phyloP scores from a whole-genome alignment of 2,113 vertebrate species.

The Salvelinus alpinus region DNA sequence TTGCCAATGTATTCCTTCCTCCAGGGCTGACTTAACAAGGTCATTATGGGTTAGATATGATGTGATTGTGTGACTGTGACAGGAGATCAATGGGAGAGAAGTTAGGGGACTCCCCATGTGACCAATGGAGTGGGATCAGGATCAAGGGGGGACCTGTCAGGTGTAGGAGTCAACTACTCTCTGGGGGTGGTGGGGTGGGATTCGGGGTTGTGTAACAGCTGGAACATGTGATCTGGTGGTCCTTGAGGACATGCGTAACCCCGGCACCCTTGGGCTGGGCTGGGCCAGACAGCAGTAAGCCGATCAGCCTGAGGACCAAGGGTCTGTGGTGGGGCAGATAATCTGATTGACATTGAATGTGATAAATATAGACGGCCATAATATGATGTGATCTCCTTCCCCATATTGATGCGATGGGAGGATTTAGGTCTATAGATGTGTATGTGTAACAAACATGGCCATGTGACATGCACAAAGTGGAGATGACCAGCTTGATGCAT shows the following conservation, averaged over 20 bases:
- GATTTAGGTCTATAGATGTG: slow-evolving; percentile 47
- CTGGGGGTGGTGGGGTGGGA: background rate
- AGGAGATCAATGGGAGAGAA: slow-evolving; percentile 46
- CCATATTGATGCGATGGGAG: slow-evolving; percentile 48
- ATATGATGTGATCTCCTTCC: slow-evolving; percentile 54
- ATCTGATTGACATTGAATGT: slow-evolving; percentile 56
- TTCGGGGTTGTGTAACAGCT: background rate
- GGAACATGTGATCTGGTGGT: slow-evolving; percentile 37
- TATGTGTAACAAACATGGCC: slow-evolving; percentile 39
- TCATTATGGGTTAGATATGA: slow-evolving; percentile 42
- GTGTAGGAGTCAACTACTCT: background rate
- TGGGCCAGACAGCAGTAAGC: slow-evolving; percentile 48
- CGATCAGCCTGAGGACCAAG: slow-evolving; percentile 45
- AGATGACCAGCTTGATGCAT: slow-evolving; percentile 28
- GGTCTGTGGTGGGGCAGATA: slow-evolving; percentile 42
- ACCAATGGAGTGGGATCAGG: background rate
- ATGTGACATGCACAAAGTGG: slow-evolving; percentile 36
- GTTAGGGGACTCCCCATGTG: slow-evolving; percentile 19
- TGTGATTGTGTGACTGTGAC: slow-evolving; percentile 26
- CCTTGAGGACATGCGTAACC: slow-evolving; percentile 13
- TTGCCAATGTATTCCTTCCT: slow-evolving; percentile 15
- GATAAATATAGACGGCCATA: slow-evolving; percentile 36
- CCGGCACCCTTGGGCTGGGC: slow-evolving; percentile 22
- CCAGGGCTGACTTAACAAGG: slow-evolving; percentile 48
- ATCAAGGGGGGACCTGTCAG: slow-evolving; percentile 21